Percentiles rank a stretch among this genome's conserved stretches.
These are phyloP conservation scores for Aurelia sp. DNA, from an alignment of 30 jellyfish, hydroid and myxozoan genomes.

Conservation along the genomic window DNA sequence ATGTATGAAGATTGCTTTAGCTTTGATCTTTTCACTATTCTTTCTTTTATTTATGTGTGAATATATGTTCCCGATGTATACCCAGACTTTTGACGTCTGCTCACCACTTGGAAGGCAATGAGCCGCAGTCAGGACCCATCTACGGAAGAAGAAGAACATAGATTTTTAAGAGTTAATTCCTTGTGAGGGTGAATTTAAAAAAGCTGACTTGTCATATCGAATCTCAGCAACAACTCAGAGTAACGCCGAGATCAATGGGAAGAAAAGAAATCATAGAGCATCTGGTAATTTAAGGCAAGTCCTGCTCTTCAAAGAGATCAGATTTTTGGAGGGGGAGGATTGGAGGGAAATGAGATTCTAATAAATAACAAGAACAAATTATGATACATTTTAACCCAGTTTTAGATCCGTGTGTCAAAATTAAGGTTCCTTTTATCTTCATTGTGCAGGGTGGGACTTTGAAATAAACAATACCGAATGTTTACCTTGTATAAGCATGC, in stretches of 20 bases:
- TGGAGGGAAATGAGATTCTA: too few relatives aligned
- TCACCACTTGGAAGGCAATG: constrained; percentile 97
- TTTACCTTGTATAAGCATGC: too few relatives aligned
- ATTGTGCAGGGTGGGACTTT: too few relatives aligned
- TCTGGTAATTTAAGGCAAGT: too few relatives aligned
- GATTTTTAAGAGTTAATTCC: not conserved
- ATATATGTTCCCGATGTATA: constrained; percentile 83
- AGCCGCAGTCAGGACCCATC: constrained; percentile 98
- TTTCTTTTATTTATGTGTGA: constrained; percentile 75
- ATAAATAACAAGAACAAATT: too few relatives aligned
- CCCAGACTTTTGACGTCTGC: constrained; percentile 88
- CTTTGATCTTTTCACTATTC: constrained; percentile 79
- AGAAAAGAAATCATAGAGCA: too few relatives aligned
- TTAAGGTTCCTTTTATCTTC: too few relatives aligned
- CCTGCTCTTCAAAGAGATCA: too few relatives aligned
- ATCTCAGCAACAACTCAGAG: not conserved
- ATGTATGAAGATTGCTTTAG: constrained; percentile 91
- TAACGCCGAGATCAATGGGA: not conserved
- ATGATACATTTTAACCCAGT: not conserved
- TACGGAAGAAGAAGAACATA: not conserved
- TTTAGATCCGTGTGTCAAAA: too few relatives aligned
- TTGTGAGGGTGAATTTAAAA: not conserved
- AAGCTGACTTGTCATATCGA: not conserved
- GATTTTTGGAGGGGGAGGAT: too few relatives aligned
- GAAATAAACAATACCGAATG: too few relatives aligned